phyloP scores from a whole-genome alignment of 2,113 vertebrate species.

The Pachypanchax playfairii region DNA sequence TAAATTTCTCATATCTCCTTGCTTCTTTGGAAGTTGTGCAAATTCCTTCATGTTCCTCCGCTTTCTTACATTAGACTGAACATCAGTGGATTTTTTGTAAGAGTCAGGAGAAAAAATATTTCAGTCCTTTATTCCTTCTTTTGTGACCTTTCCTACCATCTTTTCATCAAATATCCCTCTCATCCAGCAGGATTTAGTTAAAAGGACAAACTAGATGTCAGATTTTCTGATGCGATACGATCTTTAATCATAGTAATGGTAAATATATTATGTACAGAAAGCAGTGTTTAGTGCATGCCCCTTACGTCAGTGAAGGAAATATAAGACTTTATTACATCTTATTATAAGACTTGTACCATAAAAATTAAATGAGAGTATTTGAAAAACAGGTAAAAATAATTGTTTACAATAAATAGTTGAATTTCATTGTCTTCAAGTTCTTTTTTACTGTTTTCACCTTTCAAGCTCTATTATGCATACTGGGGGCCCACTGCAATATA shows the following conservation, averaged over 20 bases:
- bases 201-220: conserved; percentile 43
- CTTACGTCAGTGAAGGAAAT: no score
- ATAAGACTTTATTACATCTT: no score
- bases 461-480: no score
- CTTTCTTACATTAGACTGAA: conserved; percentile 1
- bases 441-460: no score
- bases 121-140: conserved; percentile 4
- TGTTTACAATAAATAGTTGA: no score
- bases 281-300: conserved; percentile 41
- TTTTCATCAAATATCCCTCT: conserved; percentile 44
- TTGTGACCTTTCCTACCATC: conserved; percentile 43
- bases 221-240: conserved; percentile 53
- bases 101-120: conserved; percentile 26
- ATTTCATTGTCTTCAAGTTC: no score
- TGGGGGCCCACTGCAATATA: no score
- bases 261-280: conserved; percentile 67
- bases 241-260: conserved; percentile 68
- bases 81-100: conserved; percentile 21
- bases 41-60: background rate
- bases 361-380: conserved; percentile 47
- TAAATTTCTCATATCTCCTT: background rate
- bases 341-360: conserved; percentile 47
- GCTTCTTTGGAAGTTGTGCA: background rate
- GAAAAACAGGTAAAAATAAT: no score
- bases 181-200: conserved; percentile 45